phyloP scores from a whole-genome alignment of 1,140 invertebrate genomes.

The Drosophila bifasciata region DNA sequence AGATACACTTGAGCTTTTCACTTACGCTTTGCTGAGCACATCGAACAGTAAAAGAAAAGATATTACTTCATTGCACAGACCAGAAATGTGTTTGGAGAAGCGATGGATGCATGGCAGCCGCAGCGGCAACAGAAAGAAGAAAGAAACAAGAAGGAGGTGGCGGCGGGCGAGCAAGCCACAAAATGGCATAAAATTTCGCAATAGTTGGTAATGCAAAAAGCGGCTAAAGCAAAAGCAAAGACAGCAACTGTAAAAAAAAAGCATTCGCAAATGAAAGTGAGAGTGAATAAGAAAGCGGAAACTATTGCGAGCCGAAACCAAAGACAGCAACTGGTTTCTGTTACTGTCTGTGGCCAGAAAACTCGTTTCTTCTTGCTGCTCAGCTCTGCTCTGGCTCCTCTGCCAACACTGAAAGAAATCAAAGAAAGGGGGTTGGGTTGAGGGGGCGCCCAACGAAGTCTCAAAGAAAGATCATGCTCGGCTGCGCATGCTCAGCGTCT shows the following conservation, averaged over 20 bases:
- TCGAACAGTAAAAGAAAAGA: constrained; percentile 56
- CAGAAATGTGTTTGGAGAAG: constrained; percentile 60
- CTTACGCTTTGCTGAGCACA: constrained; percentile 68
- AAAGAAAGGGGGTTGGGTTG: constrained; percentile 20
- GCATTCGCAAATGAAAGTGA: constrained; percentile 81
- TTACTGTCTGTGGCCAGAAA: constrained; percentile 49
- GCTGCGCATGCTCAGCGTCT: constrained; percentile 68
- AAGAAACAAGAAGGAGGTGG: neutral
- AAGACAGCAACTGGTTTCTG: constrained; percentile 64
- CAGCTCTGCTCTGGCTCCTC: constrained; percentile 17
- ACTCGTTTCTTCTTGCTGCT: constrained; percentile 67
- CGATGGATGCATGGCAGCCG: neutral
- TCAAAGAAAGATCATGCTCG: constrained; percentile 58
- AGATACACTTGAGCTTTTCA: constrained; percentile 56
- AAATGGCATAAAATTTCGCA: constrained; percentile 53
- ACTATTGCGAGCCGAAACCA: constrained; percentile 75
- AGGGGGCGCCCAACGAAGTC: constrained; percentile 13
- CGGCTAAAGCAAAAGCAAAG: constrained; percentile 15
- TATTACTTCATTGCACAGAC: constrained; percentile 82
- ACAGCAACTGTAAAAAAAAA: constrained; percentile 49
- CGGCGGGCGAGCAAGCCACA: constrained; percentile 27
- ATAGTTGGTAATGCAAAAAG: constrained; percentile 53
- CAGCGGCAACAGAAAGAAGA: neutral
- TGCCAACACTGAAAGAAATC: constrained; percentile 27
- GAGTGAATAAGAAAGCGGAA: constrained; percentile 84